A percentile compares a stretch with the other conserved stretches of the same genome.
phyloP scores from a whole-genome alignment of 2,113 vertebrate species.

The Paedocypris sp. region DNA sequence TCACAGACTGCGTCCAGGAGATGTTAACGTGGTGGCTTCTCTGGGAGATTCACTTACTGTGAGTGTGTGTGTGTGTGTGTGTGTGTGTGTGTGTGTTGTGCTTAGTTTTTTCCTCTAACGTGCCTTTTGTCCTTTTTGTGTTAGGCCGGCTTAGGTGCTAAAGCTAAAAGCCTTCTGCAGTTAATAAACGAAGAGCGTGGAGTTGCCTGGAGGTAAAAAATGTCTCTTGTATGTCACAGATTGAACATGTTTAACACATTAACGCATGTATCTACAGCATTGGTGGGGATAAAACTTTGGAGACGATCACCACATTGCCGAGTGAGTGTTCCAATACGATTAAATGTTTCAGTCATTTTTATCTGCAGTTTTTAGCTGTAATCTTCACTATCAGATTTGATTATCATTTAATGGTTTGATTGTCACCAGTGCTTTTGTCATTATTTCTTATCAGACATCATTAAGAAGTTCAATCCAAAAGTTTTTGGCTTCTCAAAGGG shows the following conservation, averaged over 20 bases:
- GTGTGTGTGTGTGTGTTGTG: neutral
- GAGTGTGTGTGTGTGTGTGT: slow-evolving; percentile 36
- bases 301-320: slow-evolving; percentile 76
- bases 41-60: slow-evolving; percentile 85
- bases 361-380: neutral
- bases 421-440: neutral
- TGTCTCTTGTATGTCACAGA: neutral
- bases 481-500: slow-evolving; percentile 74
- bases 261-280: slow-evolving; percentile 54
- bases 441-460: slow-evolving; percentile 65
- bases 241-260: neutral
- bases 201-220: slow-evolving; percentile 80
- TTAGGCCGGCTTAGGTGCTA: slow-evolving; percentile 73
- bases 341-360: neutral
- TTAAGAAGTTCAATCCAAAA: slow-evolving; percentile 78
- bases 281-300: slow-evolving; percentile 74
- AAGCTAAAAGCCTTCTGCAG: slow-evolving; percentile 45
- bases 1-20: slow-evolving; percentile 71
- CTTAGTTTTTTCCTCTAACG: neutral
- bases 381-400: neutral
- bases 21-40: slow-evolving; percentile 76
- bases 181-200: slow-evolving; percentile 63
- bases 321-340: slow-evolving; percentile 66
- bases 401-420: neutral
- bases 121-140: neutral